Evolutionary conservation across 92 coral and sea anemone species (phyloP).

Genomic region (Metridium senile): DNA sequence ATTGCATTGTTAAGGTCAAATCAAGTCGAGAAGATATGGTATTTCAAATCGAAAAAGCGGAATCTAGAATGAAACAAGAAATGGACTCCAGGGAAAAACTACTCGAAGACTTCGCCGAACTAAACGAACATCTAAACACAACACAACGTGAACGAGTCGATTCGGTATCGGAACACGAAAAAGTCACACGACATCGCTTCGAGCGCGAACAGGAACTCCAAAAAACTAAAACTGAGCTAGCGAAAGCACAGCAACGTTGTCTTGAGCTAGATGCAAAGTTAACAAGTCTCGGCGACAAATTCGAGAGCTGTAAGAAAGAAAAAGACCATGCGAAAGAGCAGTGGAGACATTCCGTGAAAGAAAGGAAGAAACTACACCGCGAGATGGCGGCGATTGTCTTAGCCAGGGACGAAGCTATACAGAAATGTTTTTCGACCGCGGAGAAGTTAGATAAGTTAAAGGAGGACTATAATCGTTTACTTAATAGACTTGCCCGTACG

Average conservation of each 20-base stretch:
- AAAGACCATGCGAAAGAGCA: constrained; percentile 94
- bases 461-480: constrained; percentile 81
- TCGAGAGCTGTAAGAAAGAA: constrained; percentile 73
- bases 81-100: constrained; percentile 68
- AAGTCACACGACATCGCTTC: constrained; percentile 48
- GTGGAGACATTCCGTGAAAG: constrained; percentile 94
- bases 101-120: constrained; percentile 49
- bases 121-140: constrained; percentile 64
- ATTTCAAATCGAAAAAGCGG: constrained; percentile 40
- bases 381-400: constrained; percentile 80
- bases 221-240: constrained; percentile 76
- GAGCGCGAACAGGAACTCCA: constrained; percentile 66
- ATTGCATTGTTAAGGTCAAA: no score
- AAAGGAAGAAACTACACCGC: constrained; percentile 82
- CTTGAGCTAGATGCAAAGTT: constrained; percentile 79
- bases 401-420: constrained; percentile 96
- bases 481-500: constrained; percentile 77
- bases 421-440: constrained; percentile 90
- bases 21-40: constrained; percentile 75
- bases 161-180: constrained; percentile 61
- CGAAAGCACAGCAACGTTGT: constrained; percentile 80
- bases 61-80: constrained; percentile 51
- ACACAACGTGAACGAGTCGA: constrained; percentile 67
- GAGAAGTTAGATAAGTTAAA: constrained; percentile 85
- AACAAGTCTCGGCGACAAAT: constrained; percentile 67